These are phyloP conservation scores for Gasterosteus aculeatus DNA, from an alignment of 2,113 vertebrate genomes.

Conservation along the genomic window DNA sequence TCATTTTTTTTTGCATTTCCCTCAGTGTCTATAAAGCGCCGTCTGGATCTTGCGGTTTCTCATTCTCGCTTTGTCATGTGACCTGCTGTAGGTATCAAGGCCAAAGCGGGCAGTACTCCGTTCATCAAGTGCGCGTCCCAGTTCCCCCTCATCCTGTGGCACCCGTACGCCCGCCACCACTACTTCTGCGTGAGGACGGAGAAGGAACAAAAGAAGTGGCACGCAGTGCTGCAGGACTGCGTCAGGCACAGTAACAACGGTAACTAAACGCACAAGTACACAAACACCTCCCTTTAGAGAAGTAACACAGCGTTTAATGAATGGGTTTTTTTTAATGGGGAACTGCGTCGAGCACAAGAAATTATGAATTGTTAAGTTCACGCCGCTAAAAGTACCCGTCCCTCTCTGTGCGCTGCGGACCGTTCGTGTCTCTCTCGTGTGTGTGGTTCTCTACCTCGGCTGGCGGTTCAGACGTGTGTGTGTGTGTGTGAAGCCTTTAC, in stretches of 20 bases:
- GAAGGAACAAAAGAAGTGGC: conserved; percentile 94
- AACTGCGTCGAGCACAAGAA: neutral
- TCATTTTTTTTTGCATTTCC: neutral
- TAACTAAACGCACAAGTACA: conserved; percentile 57
- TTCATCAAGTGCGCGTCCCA: conserved; percentile 88
- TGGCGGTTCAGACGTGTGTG: conserved; percentile 37
- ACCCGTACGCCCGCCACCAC: conserved; percentile 89
- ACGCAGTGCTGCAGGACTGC: conserved; percentile 93
- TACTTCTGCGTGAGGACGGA: conserved; percentile 93
- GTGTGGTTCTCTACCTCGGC: conserved; percentile 29
- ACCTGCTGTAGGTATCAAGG: conserved; percentile 71
- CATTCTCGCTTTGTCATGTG: neutral
- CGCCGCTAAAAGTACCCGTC: neutral
- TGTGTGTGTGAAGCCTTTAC: conserved; percentile 31
- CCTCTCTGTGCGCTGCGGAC: conserved; percentile 1
- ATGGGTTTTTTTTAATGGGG: neutral
- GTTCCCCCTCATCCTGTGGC: conserved; percentile 93
- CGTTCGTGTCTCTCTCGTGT: neutral
- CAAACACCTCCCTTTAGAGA: neutral
- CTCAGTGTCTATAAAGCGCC: neutral
- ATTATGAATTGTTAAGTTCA: neutral
- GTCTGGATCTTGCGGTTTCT: neutral
- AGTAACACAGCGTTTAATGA: neutral
- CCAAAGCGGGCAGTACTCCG: conserved; percentile 80
- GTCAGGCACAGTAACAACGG: conserved; percentile 92